Conservation (phyloP, 2,113 vertebrate genomes). For the Clarias gariepinus region DNA sequence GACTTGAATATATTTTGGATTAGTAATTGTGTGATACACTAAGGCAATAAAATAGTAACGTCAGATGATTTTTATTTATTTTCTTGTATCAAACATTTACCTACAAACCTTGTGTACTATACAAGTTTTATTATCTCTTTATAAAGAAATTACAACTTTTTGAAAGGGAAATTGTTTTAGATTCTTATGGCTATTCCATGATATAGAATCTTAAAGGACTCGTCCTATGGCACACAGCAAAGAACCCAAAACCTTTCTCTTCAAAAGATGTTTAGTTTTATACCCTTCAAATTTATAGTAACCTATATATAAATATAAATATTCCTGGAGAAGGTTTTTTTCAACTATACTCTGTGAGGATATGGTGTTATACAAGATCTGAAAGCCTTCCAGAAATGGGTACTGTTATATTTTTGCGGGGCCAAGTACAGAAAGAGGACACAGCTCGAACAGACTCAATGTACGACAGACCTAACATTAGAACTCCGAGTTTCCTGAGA, state of each 20-base stretch:
- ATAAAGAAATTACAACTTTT: background rate
- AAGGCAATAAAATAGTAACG: too few species aligned
- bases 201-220: background rate
- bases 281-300: background rate
- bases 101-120: too few species aligned
- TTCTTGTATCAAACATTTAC: too few species aligned
- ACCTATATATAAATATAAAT: background rate
- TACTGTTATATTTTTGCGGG: slow-evolving; percentile 19
- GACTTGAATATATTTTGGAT: too few species aligned
- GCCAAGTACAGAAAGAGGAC: slow-evolving; percentile 31
- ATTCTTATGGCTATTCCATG: background rate
- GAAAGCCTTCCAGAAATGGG: slow-evolving; percentile 11
- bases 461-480: slow-evolving; percentile 17
- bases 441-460: slow-evolving; percentile 9
- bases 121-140: too few species aligned
- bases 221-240: background rate
- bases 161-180: too few species aligned
- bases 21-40: too few species aligned
- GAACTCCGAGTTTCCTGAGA: background rate
- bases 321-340: background rate
- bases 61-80: too few species aligned
- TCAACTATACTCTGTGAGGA: slow-evolving; percentile 14
- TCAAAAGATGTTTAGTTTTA: background rate
- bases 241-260: background rate
- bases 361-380: slow-evolving; percentile 28